Evolutionary conservation across 2,797 vertebrate genomes (phyloP), one percentile per base, ranked within the genome.

Genomic region (Xenentodon cancila): DNA sequence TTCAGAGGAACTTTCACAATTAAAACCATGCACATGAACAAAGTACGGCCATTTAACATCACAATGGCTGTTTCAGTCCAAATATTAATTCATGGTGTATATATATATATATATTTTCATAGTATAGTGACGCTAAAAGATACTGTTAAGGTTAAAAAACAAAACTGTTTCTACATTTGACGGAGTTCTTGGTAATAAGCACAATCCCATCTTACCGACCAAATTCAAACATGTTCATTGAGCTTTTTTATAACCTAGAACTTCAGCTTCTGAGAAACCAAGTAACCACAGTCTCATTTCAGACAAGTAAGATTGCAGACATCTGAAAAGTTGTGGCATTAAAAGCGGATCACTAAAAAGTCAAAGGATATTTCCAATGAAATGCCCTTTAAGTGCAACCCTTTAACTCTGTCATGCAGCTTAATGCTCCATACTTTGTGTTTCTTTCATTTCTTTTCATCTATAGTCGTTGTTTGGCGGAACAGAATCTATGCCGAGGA

Each of bases 261-360:
- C 32, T 34, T 34, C 32, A 34, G 32, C 9, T 34, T 34, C 32
- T 34, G 8, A 20, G 4, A 18, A 9, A n/a, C 18, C 34, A 59
- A 43, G 12, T 2, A 12, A 68, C 30, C 9, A 50, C 1, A 12
- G 11, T 45, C 42, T 65, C 48, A 67, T 49, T 54, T 21, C 22
- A 58, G 32, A 48, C 20, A 48, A 61, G 30, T 64, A 62, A 45
- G 45, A 3, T 9, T 55, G 21, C 40, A 49, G 67, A 45, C 63
- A 21, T 48, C 25, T 73, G 44, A 60, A 52, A 65, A 64, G 2
- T 18, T 46, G n/a, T 44, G 22, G 30, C 60, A 40, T 25, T 72
- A 22, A 61, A 76, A 81, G 43, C 54, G 37, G 76, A 75, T 80
- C 20, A 7, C 52, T 48, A 15, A 61, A 63, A 50, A 40, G 21